These are phyloP conservation scores for Heterocephalus glaber DNA, from an alignment of 2,113 vertebrate species.

Conservation along the genomic window DNA sequence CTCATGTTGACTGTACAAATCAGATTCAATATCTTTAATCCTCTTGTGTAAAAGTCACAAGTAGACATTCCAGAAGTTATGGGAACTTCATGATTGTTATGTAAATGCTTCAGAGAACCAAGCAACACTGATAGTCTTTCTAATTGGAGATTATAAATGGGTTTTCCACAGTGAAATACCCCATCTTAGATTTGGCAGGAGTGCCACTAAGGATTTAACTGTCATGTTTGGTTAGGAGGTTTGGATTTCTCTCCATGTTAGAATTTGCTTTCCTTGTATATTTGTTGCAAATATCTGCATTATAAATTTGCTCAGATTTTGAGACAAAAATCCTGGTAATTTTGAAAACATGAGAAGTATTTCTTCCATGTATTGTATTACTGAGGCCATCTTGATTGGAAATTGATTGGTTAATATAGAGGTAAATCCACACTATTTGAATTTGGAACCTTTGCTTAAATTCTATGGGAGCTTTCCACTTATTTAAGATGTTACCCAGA, in stretches of 20 bases:
- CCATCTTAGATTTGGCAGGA: neutral
- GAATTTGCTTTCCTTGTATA: neutral
- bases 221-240: neutral
- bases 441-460: neutral
- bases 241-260: slow-evolving; percentile 5
- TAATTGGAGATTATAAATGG: neutral
- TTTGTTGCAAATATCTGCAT: slow-evolving; percentile 18
- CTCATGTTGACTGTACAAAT: neutral
- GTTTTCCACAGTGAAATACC: neutral
- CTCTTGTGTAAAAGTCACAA: neutral
- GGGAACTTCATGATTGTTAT: neutral
- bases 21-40: slow-evolving; percentile 5
- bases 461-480: neutral
- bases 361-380: neutral
- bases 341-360: neutral
- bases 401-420: neutral
- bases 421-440: neutral
- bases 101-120: neutral
- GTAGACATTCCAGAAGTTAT: neutral
- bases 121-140: neutral
- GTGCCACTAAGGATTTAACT: neutral
- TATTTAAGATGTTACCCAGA: neutral
- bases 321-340: neutral
- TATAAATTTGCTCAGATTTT: neutral
- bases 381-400: neutral